These are phyloP conservation scores for Lithodes maja DNA, from an alignment of 2,888 invertebrate species.

Conservation along the genomic window DNA sequence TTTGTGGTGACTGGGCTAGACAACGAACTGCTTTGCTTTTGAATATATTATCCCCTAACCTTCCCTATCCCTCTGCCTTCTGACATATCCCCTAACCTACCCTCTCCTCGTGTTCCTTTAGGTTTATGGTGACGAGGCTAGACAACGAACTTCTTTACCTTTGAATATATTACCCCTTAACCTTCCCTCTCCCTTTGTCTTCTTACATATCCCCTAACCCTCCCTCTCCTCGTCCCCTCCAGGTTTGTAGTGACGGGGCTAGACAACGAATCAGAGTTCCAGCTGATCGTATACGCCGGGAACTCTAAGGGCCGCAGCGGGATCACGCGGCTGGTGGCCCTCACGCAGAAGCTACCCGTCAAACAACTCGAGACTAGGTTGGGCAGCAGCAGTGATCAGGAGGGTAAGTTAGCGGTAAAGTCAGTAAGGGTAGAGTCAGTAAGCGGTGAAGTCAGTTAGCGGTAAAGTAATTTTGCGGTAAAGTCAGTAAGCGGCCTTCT, in stretches of 20 bases:
- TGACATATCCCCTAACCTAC: too few species aligned
- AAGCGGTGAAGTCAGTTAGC: too few species aligned
- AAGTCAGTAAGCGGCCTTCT: too few species aligned
- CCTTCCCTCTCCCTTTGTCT: background rate
- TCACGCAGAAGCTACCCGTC: slow-evolving; percentile 68
- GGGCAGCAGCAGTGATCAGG: slow-evolving; percentile 38
- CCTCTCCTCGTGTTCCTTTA: slow-evolving; percentile 22
- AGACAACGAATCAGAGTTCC: slow-evolving; percentile 72
- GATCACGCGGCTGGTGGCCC: slow-evolving; percentile 66
- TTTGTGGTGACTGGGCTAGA: slow-evolving; percentile 72
- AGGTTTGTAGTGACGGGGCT: slow-evolving; percentile 71
- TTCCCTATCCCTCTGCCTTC: too few species aligned
- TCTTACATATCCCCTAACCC: background rate
- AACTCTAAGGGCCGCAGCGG: slow-evolving; percentile 72
- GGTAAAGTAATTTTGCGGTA: too few species aligned
- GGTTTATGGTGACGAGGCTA: slow-evolving; percentile 71
- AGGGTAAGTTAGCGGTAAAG: background rate
- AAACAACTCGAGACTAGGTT: slow-evolving; percentile 68
- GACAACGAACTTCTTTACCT: slow-evolving; percentile 57
- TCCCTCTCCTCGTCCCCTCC: slow-evolving; percentile 3
- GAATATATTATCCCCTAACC: too few species aligned
- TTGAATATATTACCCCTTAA: background rate
- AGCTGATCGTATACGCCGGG: slow-evolving; percentile 72
- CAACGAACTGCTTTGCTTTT: slow-evolving; percentile 55
- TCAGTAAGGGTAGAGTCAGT: background rate